Percentiles rank a stretch among this genome's conserved stretches.
Evolutionary conservation across 2,888 invertebrate species (phyloP).

Genomic region (Pollenia labialis): DNA sequence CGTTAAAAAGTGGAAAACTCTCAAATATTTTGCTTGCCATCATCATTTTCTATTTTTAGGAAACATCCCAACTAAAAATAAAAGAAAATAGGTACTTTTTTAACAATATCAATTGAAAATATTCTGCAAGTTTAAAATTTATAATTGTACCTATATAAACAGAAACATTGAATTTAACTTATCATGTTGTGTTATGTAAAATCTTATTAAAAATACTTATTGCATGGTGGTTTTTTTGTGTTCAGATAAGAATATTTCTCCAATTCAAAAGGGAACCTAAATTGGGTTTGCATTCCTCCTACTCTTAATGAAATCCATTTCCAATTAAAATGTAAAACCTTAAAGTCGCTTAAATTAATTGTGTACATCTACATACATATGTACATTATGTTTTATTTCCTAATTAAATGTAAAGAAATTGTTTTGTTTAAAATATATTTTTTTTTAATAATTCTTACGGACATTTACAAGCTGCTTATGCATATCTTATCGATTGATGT

Average conservation of each 20-base stretch:
- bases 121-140: conserved; percentile 35
- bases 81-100: neutral
- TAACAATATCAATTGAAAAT: conserved; percentile 63
- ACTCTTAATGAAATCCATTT: neutral
- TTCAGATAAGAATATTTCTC: conserved; percentile 22
- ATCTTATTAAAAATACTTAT: neutral
- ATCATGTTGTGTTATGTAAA: conserved; percentile 26
- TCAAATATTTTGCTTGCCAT: conserved; percentile 31
- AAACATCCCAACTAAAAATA: conserved; percentile 35
- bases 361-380: too few relatives aligned
- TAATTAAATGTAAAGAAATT: too few relatives aligned
- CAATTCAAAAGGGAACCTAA: too few relatives aligned
- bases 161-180: neutral
- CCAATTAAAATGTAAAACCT: too few relatives aligned
- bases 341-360: too few relatives aligned
- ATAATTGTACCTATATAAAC: conserved; percentile 2
- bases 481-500: too few relatives aligned
- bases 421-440: too few relatives aligned
- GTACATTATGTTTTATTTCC: too few relatives aligned
- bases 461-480: too few relatives aligned
- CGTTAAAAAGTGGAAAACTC: conserved; percentile 18
- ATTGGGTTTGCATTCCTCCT: neutral
- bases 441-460: too few relatives aligned
- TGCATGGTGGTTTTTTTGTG: neutral
- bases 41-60: conserved; percentile 69